phyloP scores from a whole-genome alignment of 2,113 vertebrate species.

The Excalfactoria chinensis region DNA sequence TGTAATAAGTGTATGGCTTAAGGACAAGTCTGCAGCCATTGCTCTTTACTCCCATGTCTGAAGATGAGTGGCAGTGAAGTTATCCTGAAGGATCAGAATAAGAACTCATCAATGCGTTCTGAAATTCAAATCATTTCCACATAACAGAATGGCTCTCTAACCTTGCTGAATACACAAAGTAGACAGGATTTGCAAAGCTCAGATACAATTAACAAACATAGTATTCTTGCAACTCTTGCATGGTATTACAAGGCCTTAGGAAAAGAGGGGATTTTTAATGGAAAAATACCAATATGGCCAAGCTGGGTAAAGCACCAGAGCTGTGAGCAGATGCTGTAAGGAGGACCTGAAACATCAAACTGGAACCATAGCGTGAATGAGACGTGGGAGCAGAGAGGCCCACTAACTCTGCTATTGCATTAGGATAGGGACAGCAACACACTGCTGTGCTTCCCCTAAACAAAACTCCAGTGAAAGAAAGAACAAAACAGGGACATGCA shows the following conservation, averaged over 20 bases:
- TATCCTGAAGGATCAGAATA: background rate
- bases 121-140: background rate
- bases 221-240: background rate
- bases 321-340: background rate
- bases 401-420: background rate
- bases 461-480: background rate
- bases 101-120: background rate
- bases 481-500: background rate
- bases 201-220: background rate
- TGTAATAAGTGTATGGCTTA: background rate
- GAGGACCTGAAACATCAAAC: background rate
- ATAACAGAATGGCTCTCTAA: background rate
- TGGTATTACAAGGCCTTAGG: background rate
- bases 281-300: background rate
- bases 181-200: background rate
- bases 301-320: background rate
- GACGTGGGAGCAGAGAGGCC: background rate
- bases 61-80: background rate
- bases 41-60: background rate
- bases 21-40: background rate
- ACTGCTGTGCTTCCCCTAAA: background rate
- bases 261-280: background rate
- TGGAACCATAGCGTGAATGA: background rate
- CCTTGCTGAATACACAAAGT: background rate
- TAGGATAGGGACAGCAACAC: background rate